Base-by-base conservation (phyloP, 92 coral and sea anemone genomes). In the Muricea muricata region DNA sequence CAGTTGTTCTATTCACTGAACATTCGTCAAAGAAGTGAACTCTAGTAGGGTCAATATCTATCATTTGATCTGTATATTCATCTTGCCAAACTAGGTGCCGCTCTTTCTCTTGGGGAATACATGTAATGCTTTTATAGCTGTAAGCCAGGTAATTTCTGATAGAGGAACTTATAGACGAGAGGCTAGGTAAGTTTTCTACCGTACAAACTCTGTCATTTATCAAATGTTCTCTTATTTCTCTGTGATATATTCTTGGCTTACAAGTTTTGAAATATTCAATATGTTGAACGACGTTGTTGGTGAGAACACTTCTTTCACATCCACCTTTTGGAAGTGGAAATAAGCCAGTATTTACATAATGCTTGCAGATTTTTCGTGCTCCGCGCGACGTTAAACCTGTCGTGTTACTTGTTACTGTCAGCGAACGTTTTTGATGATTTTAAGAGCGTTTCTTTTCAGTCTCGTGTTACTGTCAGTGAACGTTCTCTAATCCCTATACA, bases 81-180 rank as follows among this genome's bases (percentile, higher is more conserved):
- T 65, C 42, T 39, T 65, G 39, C 20, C 18, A 18, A 6, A 6
- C 31, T 11, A 29, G 39, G 42, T 29, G 72, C 3, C 72, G 72
- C 18, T 65, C 72, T 15, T 73, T 73, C 79, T 89, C 92, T 71
- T 17, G 33, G 42, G 92, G 92, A 18, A 54, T 79, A 28, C 74
- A 48, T 21, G 83, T 68, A 54, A 85, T 33, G 41, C 80, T 89
- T 50, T 89, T 89, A 58, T 63, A 84, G 40, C 86, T 84, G 26
- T 65, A 65, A 18, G 35, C 72, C n/a, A 65, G 30, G 26, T 65
- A 1, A 34, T 54, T 54, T 54, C 61, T 54, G 20, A 54, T 54
- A 8, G 61, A 54, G 15, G 15, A 24, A 8, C 39, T 29, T 18
- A 65, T 65, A 15, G 0, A 65, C 29, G 35, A 23, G 9, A 29